A percentile compares a stretch with the other conserved stretches of the same genome.
Evolutionary conservation across 2,113 vertebrate species (phyloP).

Genomic region (Ardeotis arabs): DNA sequence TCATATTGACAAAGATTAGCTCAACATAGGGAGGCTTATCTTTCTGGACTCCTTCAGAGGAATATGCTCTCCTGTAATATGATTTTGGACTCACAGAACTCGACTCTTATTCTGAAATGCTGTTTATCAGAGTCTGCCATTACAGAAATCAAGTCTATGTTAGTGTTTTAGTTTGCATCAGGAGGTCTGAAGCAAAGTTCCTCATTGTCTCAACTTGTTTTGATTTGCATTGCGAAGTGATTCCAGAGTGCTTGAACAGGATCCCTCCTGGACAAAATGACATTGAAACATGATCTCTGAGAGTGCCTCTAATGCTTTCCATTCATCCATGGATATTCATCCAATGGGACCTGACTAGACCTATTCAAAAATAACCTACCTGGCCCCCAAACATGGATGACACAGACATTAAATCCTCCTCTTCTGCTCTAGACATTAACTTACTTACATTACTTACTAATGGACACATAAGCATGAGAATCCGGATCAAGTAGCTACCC

Average conservation of each 20-base stretch:
- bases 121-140: neutral
- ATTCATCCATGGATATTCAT: neutral
- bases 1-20: neutral
- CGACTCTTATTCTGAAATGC: neutral
- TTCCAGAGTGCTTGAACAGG: neutral
- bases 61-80: fast-evolving
- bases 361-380: neutral
- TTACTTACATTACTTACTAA: neutral
- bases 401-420: neutral
- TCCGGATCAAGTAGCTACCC: neutral
- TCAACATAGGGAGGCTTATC: neutral
- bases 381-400: neutral
- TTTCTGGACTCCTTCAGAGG: neutral
- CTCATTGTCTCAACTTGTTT: neutral
- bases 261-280: neutral
- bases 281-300: neutral
- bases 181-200: neutral
- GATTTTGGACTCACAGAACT: neutral
- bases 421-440: neutral
- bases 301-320: neutral
- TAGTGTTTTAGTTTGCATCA: neutral
- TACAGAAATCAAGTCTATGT: neutral
- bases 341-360: neutral
- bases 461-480: neutral
- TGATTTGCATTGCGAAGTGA: neutral